Evolutionary conservation across 2,797 vertebrate species (phyloP).

Genomic region (Semotilus atromaculatus): DNA sequence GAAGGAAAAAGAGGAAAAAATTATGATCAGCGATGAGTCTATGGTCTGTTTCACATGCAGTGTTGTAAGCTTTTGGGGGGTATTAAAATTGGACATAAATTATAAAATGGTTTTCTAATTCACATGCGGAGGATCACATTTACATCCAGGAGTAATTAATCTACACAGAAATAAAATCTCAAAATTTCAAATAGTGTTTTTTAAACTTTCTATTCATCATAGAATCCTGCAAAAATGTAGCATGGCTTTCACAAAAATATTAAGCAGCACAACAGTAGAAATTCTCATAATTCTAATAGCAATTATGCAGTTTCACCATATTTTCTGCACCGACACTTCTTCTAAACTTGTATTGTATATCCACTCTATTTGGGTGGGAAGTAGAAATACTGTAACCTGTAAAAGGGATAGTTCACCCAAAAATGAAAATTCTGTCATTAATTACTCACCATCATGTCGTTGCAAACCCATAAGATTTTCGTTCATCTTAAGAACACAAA

Average conservation of each 20-base stretch:
- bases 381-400: neutral
- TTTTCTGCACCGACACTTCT: neutral
- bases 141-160: neutral
- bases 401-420: neutral
- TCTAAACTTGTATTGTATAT: neutral
- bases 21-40: neutral
- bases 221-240: neutral
- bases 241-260: neutral
- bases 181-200: neutral
- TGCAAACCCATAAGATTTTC: no score
- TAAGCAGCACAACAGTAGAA: neutral
- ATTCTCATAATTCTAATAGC: neutral
- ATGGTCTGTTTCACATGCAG: neutral
- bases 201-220: neutral
- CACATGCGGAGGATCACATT: neutral
- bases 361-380: neutral
- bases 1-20: slow-evolving; percentile 44
- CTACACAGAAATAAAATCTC: neutral
- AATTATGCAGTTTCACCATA: neutral
- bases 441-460: no score
- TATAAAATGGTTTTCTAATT: neutral
- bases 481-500: no score
- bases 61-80: neutral
- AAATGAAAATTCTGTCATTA: no score
- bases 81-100: neutral